phyloP scores from a whole-genome alignment of 1,140 invertebrate genomes.

The Lamellibrachia luymesi region DNA sequence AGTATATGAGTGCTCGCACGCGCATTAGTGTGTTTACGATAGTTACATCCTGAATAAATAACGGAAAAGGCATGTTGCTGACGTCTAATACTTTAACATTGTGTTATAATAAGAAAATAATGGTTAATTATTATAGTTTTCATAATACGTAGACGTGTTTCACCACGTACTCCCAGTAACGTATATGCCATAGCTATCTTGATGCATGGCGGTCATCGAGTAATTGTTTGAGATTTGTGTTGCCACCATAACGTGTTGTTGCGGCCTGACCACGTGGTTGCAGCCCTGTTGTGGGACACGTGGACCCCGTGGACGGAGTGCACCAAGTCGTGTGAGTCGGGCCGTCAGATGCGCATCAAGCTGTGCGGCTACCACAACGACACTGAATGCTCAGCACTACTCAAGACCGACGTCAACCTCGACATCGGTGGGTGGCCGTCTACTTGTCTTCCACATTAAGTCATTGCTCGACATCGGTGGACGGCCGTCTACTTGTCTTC shows the following conservation, averaged over 20 bases:
- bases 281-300: constrained; percentile 2
- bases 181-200: neutral
- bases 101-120: too few species aligned
- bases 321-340: constrained; percentile 9
- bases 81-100: neutral
- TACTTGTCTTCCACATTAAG: neutral
- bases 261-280: neutral
- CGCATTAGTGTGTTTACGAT: neutral
- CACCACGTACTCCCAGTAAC: too few species aligned
- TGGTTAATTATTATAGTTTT: too few species aligned
- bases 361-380: neutral
- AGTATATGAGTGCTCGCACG: neutral
- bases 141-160: neutral
- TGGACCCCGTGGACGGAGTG: constrained; percentile 11
- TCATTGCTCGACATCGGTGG: neutral
- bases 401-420: neutral
- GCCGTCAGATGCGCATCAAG: neutral
- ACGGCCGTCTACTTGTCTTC: neutral
- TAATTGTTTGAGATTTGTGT: neutral
- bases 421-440: neutral
- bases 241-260: neutral
- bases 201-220: neutral
- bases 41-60: neutral
- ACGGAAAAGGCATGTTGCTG: neutral
- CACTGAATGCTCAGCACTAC: neutral